Evolutionary conservation across 2,888 invertebrate genomes (phyloP).

Genomic region (Eupithecia abbreviata): DNA sequence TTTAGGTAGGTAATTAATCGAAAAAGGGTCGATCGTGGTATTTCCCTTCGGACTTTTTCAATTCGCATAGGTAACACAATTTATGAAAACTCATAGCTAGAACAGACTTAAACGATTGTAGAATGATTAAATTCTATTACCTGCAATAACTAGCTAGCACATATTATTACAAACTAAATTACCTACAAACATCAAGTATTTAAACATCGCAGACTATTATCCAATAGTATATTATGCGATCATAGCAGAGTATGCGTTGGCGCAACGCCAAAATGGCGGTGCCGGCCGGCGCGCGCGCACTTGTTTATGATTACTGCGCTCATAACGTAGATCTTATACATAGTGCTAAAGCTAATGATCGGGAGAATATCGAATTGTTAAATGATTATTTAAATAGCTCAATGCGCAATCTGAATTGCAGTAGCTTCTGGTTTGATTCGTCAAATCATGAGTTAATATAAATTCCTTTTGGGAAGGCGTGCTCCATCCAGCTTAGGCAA

Average conservation of each 20-base stretch:
- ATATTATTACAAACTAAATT: not conserved
- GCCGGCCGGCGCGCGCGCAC: not conserved
- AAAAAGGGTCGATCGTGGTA: not conserved
- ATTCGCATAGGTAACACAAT: too few relatives aligned
- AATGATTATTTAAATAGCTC: not conserved
- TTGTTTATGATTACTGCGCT: slow-evolving; percentile 28
- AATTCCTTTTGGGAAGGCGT: not conserved
- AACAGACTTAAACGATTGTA: not conserved
- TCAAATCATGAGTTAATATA: not conserved
- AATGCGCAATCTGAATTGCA: not conserved
- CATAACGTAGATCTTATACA: not conserved
- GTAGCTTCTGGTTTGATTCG: not conserved
- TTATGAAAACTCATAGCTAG: not conserved
- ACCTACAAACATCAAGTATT: slow-evolving; percentile 7
- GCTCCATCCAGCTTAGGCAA: not conserved
- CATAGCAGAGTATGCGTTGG: slow-evolving; percentile 4
- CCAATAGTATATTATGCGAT: slow-evolving; percentile 21
- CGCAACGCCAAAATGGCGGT: not conserved
- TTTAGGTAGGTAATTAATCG: not conserved
- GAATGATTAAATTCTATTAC: not conserved
- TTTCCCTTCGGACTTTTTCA: not conserved
- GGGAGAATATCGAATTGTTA: not conserved
- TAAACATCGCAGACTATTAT: slow-evolving; percentile 22
- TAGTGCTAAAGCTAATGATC: not conserved
- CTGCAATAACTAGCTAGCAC: not conserved